Conservation (phyloP, 2,888 invertebrate genomes). For the Omphaloscelis lunosa region DNA sequence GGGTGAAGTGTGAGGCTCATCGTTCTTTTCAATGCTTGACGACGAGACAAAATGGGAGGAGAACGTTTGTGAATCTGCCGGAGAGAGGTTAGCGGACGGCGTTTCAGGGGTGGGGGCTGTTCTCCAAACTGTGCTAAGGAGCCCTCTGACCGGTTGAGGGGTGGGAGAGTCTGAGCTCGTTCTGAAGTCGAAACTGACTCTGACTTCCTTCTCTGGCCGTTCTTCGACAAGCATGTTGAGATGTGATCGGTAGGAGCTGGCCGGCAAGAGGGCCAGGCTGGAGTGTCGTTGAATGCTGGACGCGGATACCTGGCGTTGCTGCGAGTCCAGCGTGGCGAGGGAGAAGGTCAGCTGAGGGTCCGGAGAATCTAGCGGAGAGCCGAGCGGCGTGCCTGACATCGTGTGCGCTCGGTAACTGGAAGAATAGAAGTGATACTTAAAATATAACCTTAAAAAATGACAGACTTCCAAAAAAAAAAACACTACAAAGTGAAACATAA, state of each 20-base stretch:
- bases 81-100: conserved; percentile 92
- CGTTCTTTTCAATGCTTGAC: conserved; percentile 87
- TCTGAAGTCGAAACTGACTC: conserved; percentile 87
- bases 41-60: conserved; percentile 92
- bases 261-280: conserved; percentile 86
- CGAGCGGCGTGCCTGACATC: conserved; percentile 94
- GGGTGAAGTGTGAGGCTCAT: conserved; percentile 88
- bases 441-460: not conserved
- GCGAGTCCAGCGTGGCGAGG: conserved; percentile 91
- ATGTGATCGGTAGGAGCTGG: conserved; percentile 88
- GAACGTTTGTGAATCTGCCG: conserved; percentile 91
- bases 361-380: conserved; percentile 96
- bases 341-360: conserved; percentile 93
- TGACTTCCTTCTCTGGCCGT: conserved; percentile 86
- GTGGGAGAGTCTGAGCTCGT: conserved; percentile 81
- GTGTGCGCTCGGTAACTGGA: conserved; percentile 96
- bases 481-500: no score
- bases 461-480: no score
- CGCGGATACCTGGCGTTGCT: conserved; percentile 92
- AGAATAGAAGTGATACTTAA: conserved; percentile 55
- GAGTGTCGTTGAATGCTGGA: conserved; percentile 88
- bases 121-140: conserved; percentile 86
- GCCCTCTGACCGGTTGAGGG: conserved; percentile 85
- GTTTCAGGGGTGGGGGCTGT: conserved; percentile 92
- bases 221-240: conserved; percentile 89